These are phyloP conservation scores for Panulirus ornatus DNA, from an alignment of 1,140 invertebrate genomes.

Conservation along the genomic window DNA sequence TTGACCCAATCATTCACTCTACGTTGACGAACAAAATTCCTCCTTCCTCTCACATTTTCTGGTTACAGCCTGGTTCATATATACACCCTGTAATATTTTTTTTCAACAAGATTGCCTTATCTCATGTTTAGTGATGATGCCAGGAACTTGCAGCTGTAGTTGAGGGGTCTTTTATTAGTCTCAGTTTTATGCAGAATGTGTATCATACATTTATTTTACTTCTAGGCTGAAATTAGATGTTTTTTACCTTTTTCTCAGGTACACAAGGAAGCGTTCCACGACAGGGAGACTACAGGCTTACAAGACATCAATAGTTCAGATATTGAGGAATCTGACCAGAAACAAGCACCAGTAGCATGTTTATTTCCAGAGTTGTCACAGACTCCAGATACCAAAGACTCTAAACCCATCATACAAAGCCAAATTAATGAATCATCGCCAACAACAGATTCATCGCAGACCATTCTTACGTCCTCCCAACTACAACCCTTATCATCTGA, in stretches of 20 bases:
- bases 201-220: no score
- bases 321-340: not conserved
- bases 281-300: constrained; percentile 4
- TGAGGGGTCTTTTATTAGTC: no score
- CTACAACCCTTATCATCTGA: not conserved
- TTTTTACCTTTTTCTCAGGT: constrained; percentile 1
- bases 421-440: not conserved
- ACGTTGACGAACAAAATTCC: no score
- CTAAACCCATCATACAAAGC: not conserved
- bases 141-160: no score
- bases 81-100: no score
- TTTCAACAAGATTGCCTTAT: no score
- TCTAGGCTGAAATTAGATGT: no score
- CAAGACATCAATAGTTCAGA: not conserved
- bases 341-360: not conserved
- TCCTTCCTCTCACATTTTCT: no score
- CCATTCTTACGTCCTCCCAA: not conserved
- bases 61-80: no score
- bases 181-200: not conserved
- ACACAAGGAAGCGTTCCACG: constrained; percentile 42
- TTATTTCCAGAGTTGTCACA: not conserved
- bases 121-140: no score
- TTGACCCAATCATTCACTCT: no score
- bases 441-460: not conserved
- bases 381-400: not conserved